Base-by-base conservation (phyloP, 2,797 vertebrate species). In the Remorina albescens region DNA sequence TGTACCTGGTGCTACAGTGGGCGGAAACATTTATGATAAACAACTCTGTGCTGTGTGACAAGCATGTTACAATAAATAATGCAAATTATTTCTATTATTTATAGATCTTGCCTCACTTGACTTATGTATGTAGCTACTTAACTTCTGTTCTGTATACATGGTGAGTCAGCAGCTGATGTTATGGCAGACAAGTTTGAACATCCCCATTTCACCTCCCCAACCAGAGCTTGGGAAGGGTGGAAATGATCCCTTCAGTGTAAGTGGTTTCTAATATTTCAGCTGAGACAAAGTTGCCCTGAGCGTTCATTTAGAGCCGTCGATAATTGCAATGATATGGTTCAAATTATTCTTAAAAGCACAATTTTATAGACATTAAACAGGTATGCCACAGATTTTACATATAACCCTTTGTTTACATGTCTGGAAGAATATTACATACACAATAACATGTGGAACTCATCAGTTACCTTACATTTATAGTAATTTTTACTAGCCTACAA, bases 111-210 rank as follows among this genome's bases (percentile, higher is more conserved):
- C 34, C 32, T 65, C n/a, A 25, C n/a, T 44, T 11, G 26, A 15
- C 51, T 11, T 16, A 6, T 39, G 25, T 19, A 44, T 44, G 65
- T 77, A 5, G 39, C 26, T 34, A 32, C 51, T 34, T 36, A 37
- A 49, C 56, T 61, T 56, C 3, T 58, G 16, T 26, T 42, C 3
- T 28, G 41, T 69, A 16, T 30, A 62, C 5, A 42, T 6, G 34
- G 37, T 25, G 42, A 49, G 62, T 77, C 50, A 56, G 76, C 42
- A 58, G 60, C 59, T 60, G n/a, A n/a, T n/a, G n/a, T n/a, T n/a
- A n/a, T n/a, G n/a, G n/a, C n/a, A n/a, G 51, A 63, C 5, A 74
- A 56, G 82, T 83, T 70, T 84, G 51, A 78, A 86, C 75, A 79
- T 11, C 18, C 9, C 69, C 3, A 23, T 49, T 73, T 58, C 34